A percentile compares a stretch with the other conserved stretches of the same genome.
These are phyloP conservation scores for Ormia ochracea DNA, from an alignment of 2,888 invertebrate species.

Conservation along the genomic window DNA sequence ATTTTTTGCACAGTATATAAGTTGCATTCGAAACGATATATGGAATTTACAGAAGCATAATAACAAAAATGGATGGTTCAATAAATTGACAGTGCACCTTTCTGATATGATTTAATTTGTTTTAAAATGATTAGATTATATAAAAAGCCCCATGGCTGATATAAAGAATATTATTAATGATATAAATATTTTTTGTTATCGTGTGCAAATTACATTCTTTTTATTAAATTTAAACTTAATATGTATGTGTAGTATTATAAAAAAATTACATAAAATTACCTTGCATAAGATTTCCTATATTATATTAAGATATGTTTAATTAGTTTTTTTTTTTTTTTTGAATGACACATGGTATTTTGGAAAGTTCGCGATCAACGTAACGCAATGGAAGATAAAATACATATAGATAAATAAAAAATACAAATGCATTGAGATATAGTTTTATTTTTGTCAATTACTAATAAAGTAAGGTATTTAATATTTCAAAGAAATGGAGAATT, in stretches of 20 bases:
- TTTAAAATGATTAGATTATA: not conserved
- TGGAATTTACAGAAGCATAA: too few species aligned
- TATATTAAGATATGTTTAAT: conserved; percentile 39
- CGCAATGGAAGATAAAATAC: conserved; percentile 50
- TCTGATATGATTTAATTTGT: not conserved
- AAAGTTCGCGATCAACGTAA: conserved; percentile 41
- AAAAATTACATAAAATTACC: conserved; percentile 75
- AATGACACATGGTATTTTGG: conserved; percentile 45
- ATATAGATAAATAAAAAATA: conserved; percentile 52
- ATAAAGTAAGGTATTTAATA: not conserved
- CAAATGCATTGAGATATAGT: conserved; percentile 36
- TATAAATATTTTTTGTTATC: too few species aligned
- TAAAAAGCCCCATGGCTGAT: too few species aligned
- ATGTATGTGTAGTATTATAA: not conserved
- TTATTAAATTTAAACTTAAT: not conserved
- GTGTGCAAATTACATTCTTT: not conserved
- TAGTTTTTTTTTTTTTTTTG: conserved; percentile 37
- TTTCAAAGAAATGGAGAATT: conserved; percentile 5
- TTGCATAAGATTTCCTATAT: conserved; percentile 80
- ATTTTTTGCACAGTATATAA: too few species aligned
- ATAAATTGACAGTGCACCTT: not conserved
- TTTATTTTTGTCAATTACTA: conserved; percentile 19
- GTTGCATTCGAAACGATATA: too few species aligned
- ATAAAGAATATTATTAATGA: too few species aligned
- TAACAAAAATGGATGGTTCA: too few species aligned